Base-by-base conservation (phyloP, 2,797 vertebrate species). In the Galago senegalensis region DNA sequence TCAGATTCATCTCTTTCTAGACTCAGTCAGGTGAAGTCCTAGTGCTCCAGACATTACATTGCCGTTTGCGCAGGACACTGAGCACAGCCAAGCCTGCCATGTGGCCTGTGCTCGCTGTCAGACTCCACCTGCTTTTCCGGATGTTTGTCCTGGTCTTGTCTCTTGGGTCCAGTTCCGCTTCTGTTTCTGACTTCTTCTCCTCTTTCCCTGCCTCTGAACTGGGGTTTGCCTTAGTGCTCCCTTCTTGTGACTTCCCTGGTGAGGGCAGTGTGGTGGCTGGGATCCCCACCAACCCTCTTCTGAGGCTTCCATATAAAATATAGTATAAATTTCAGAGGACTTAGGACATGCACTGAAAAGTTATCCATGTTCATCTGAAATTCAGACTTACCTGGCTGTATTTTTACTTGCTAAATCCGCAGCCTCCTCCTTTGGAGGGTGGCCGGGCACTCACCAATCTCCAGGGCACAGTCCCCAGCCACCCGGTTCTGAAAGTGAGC, bases 201-300 rank as follows among this genome's bases (percentile, higher is more conserved):
- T 6, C 0, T 25, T 56, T 69, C 31, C 29, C 18, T 9, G 10
- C 61, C 88, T 69, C 65, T 29, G 89, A 40, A 56, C 40, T 40
- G 8, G 67, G 40, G 40, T 37, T 88, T 69, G 25, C 4, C 2
- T 31, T 49, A 69, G 29, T 7, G 40, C 58, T 14, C n/a, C 53
- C 16, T 34, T 2, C 25, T 5, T 0, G 0, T 37, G 61, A 49
- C 79, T 92, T 67, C 34, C 46, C 43, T 16, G 11, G 75, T 27
- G 16, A 60, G 58, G 73, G 7, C 0, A 0, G 9, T 20, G 9
- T 1, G 0, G 18, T 25, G 10, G 2, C 23, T 5, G 16, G 34
- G 37, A 9, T 3, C 46, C 0, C 10, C 12, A n/a, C 0, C 10
- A 16, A 6, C 17, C 29, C 14, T n/a, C 43, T 61, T 61, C 56